Evolutionary conservation across 1,140 invertebrate species (phyloP).

Genomic region (Cyclina sinensis): DNA sequence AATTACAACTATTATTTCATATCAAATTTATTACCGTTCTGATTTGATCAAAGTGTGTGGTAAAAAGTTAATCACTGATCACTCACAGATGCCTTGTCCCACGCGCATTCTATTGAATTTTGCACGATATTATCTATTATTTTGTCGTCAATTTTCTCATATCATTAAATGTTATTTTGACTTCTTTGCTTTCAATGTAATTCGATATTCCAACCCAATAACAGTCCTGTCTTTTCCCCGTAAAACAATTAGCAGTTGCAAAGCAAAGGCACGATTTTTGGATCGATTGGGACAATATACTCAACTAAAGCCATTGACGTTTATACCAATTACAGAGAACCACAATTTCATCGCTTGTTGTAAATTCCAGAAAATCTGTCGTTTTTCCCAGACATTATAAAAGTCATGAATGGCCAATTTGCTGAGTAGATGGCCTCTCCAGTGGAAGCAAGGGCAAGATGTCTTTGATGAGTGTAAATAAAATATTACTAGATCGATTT

Average conservation of each 20-base stretch:
- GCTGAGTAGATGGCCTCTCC: slow-evolving; percentile 14
- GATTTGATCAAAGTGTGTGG: neutral
- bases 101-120: slow-evolving; percentile 19
- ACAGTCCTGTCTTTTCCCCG: neutral
- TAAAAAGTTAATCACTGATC: slow-evolving; percentile 19
- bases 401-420: slow-evolving; percentile 35
- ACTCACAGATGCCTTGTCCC: slow-evolving; percentile 18
- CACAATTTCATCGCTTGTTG: slow-evolving; percentile 26
- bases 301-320: slow-evolving; percentile 45
- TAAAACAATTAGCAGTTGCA: slow-evolving; percentile 30
- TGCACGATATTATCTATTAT: slow-evolving; percentile 13
- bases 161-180: slow-evolving; percentile 45
- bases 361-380: slow-evolving; percentile 44
- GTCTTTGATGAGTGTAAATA: slow-evolving; percentile 43
- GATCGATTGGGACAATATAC: slow-evolving; percentile 45
- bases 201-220: slow-evolving; percentile 21
- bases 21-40: slow-evolving; percentile 35
- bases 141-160: slow-evolving; percentile 16
- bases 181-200: slow-evolving; percentile 40
- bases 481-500: slow-evolving; percentile 38
- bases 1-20: slow-evolving; percentile 3
- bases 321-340: slow-evolving; percentile 22
- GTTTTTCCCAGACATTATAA: slow-evolving; percentile 43
- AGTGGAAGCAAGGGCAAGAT: neutral
- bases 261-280: slow-evolving; percentile 32